A percentile compares a stretch with the other conserved stretches of the same genome.
These are phyloP conservation scores for Rotaria socialis DNA, from an alignment of 2,888 invertebrate genomes.

Conservation along the genomic window DNA sequence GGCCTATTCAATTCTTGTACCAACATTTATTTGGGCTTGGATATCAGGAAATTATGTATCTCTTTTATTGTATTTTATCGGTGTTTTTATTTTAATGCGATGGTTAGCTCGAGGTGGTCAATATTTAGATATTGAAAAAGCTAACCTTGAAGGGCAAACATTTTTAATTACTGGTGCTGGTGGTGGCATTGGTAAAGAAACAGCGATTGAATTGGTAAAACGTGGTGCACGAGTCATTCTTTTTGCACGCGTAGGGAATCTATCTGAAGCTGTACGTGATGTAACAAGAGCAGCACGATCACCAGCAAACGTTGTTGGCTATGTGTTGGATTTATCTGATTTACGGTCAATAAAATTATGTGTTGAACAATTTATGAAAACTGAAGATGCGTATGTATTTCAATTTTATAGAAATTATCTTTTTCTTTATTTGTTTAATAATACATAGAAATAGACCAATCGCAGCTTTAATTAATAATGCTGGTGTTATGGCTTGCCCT, in stretches of 20 bases:
- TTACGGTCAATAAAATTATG: not conserved
- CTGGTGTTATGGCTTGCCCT: slow-evolving; percentile 60
- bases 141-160: slow-evolving; percentile 63
- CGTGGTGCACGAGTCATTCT: slow-evolving; percentile 67
- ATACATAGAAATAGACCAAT: not conserved
- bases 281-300: slow-evolving; percentile 67
- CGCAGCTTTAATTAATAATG: not conserved
- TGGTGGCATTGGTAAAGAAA: slow-evolving; percentile 76
- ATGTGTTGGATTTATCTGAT: not conserved
- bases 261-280: slow-evolving; percentile 69
- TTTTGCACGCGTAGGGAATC: not conserved
- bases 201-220: slow-evolving; percentile 70
- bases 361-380: not conserved
- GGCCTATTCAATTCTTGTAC: no score
- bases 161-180: slow-evolving; percentile 80
- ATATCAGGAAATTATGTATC: no score
- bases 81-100: not conserved
- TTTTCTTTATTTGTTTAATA: not conserved
- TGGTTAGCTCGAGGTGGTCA: not conserved
- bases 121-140: not conserved
- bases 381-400: not conserved
- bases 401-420: no score
- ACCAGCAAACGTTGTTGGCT: slow-evolving; percentile 58
- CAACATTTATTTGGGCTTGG: no score
- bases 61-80: no score